phyloP scores from a whole-genome alignment of 2,113 vertebrate genomes.

The Cepphus grylle region DNA sequence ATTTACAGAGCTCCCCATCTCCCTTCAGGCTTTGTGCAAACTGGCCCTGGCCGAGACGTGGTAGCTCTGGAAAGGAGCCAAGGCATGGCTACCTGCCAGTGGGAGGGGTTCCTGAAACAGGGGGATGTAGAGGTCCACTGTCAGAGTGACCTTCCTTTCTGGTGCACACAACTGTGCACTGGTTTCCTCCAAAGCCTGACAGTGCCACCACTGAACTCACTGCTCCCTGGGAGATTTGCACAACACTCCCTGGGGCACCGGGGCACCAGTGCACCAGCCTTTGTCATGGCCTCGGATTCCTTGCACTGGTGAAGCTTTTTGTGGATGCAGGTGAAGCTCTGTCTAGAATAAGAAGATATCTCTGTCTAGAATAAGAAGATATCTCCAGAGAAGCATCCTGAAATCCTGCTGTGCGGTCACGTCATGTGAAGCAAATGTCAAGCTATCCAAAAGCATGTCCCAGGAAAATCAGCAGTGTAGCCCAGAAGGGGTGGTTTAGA shows the following conservation, averaged over 20 bases:
- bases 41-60: neutral
- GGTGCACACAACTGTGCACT: neutral
- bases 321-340: neutral
- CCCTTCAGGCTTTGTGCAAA: neutral
- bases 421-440: neutral
- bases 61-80: neutral
- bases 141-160: neutral
- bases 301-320: neutral
- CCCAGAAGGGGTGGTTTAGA: neutral
- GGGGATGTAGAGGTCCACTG: neutral
- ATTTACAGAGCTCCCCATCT: constrained; percentile 17
- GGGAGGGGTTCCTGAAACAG: neutral
- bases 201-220: neutral
- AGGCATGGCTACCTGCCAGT: neutral
- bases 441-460: neutral
- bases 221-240: neutral
- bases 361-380: neutral
- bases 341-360: neutral
- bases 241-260: neutral
- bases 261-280: neutral
- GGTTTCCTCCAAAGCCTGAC: neutral
- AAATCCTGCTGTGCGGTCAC: neutral
- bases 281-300: neutral
- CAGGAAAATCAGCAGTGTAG: neutral
- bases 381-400: neutral